A percentile compares a stretch with the other conserved stretches of the same genome.
phyloP scores from a whole-genome alignment of 2,888 invertebrate genomes.

The Drosophila peninsularis region DNA sequence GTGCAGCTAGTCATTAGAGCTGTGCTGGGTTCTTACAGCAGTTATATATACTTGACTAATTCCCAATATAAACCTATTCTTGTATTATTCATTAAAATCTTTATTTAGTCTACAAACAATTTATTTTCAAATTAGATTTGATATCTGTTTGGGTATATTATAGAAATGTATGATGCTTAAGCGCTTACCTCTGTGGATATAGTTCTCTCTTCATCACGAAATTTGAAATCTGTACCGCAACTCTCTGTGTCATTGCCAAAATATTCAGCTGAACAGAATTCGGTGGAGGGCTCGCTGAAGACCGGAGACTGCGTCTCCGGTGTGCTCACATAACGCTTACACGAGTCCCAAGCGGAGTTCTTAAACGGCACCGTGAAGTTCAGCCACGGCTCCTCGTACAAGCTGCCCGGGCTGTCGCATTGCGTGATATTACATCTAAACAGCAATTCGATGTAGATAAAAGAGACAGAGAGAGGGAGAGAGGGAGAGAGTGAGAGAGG shows the following conservation, averaged over 20 bases:
- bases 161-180: not conserved
- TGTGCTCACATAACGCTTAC: conserved; percentile 60
- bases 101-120: not conserved
- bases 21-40: too few species aligned
- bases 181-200: conserved; percentile 79
- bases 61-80: not conserved
- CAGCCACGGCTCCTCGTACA: conserved; percentile 85
- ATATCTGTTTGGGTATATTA: not conserved
- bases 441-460: conserved; percentile 1
- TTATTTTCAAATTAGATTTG: not conserved
- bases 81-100: not conserved
- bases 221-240: conserved; percentile 77
- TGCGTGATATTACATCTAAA: conserved; percentile 83
- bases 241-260: conserved; percentile 80
- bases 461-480: not conserved
- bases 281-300: conserved; percentile 44
- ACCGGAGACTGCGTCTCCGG: not conserved
- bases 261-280: conserved; percentile 83
- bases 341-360: conserved; percentile 63
- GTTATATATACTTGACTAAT: too few species aligned
- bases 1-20: too few species aligned
- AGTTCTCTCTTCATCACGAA: conserved; percentile 77
- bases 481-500: not conserved
- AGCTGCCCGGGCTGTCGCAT: conserved; percentile 80
- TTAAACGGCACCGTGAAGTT: conserved; percentile 83